phyloP scores from a whole-genome alignment of 2,113 vertebrate species.

The Pollimyrus isidori region DNA sequence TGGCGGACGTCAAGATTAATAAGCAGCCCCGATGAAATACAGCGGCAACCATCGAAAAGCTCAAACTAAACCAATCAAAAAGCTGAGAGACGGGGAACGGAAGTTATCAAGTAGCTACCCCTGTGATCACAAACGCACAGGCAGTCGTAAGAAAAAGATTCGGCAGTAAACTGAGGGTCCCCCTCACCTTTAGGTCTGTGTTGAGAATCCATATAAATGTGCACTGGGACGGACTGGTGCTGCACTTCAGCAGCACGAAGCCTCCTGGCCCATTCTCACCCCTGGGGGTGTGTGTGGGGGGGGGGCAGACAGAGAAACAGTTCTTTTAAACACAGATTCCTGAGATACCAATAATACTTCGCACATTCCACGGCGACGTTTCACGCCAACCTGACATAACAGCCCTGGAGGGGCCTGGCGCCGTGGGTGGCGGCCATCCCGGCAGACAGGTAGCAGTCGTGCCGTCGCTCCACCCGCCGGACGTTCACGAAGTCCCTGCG shows the following conservation, averaged over 20 bases:
- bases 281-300: conserved; percentile 49
- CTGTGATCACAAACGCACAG: background rate
- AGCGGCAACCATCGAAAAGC: too few species aligned
- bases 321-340: background rate
- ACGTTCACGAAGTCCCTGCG: conserved; percentile 92
- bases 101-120: too few species aligned
- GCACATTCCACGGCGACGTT: too few species aligned
- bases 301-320: background rate
- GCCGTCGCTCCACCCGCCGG: conserved; percentile 80
- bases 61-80: too few species aligned
- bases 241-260: conserved; percentile 83
- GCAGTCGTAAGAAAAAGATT: background rate
- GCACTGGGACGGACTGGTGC: conserved; percentile 77
- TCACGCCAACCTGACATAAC: conserved; percentile 77
- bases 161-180: background rate
- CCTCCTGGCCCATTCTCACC: conserved; percentile 93
- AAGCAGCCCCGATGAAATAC: background rate
- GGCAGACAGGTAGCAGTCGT: conserved; percentile 82
- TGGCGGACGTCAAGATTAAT: background rate
- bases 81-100: background rate
- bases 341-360: background rate
- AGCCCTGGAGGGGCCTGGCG: conserved; percentile 68
- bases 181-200: conserved; percentile 84
- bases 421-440: conserved; percentile 79
- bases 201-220: conserved; percentile 98